Base-by-base conservation (phyloP, 2,113 vertebrate genomes). In the Myodes glareolus region DNA sequence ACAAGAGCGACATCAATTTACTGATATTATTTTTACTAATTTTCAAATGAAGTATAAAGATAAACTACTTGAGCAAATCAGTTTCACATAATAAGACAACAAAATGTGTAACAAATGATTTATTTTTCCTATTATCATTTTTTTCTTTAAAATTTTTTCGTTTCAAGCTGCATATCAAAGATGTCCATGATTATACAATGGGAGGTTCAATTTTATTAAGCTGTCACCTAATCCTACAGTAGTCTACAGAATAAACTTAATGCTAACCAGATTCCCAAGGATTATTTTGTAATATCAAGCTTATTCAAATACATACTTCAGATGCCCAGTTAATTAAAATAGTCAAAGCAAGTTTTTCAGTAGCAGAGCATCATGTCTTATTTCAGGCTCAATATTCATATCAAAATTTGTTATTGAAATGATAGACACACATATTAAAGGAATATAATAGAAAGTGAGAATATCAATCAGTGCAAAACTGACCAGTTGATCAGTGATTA, bases 151-250 rank as follows among this genome's bases (percentile, higher is more conserved):
- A 23, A 4, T 25, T 58, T 39, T 39, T 17, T 58, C 21, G 29
- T 94, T 19, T 80, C 87, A 91, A n/a, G 5, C 31, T 90, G 36
- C 27, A 84, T 36, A 95, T 78, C 68, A 91, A 77, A 88, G 21
- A 75, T 58, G 23, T 39, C 0, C 55, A 27, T 33, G 5, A 4
- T 77, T 78, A 67, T 58, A 6, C 4, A 82, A 82, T 70, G 14
- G 27, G 67, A 88, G 21, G 29, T 47, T 87, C 4, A 58, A 42
- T 88, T 58, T 72, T 25, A n/a, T 50, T 94, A 85, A 78, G 42
- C 33, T 45, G 50, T 25, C 14, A 73, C 21, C 65, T 88, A 16
- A 70, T 23, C 42, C 33, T 16, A 77, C 12, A 78, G 13, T 67
- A 9, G 65, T 61, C 16, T 88, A 88, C 5, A 45, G 12, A 97